Evolutionary conservation across 2,797 vertebrate species (phyloP).

Genomic region (Aselliscus stoliczkanus): DNA sequence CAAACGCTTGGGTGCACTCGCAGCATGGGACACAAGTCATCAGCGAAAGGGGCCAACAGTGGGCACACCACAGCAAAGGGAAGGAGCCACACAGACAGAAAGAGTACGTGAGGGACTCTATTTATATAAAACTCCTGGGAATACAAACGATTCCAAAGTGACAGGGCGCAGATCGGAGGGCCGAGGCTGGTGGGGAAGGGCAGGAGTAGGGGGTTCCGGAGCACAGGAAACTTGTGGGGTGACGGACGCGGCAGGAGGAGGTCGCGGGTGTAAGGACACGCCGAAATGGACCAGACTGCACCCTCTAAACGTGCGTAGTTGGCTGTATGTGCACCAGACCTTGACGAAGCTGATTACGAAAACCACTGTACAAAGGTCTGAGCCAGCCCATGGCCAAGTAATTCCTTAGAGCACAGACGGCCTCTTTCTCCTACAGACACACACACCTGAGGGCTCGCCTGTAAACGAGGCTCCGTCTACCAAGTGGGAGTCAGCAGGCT

Average conservation of each 20-base stretch:
- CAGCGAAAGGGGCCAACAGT: rapidly evolving
- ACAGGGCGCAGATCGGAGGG: neutral
- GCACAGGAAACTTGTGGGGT: neutral
- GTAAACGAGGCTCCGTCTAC: neutral
- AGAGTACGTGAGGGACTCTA: rapidly evolving
- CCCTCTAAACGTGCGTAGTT: rapidly evolving
- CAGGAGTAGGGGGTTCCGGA: rapidly evolving
- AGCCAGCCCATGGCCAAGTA: rapidly evolving
- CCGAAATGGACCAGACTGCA: rapidly evolving
- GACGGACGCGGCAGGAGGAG: rapidly evolving
- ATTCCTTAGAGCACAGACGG: neutral
- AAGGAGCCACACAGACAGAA: too few species aligned
- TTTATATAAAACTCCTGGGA: neutral
- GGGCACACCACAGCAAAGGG: neutral
- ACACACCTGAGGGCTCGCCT: neutral
- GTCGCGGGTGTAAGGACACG: too few species aligned
- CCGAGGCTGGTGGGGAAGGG: neutral
- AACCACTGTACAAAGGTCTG: rapidly evolving
- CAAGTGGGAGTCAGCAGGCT: rapidly evolving
- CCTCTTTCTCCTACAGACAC: rapidly evolving
- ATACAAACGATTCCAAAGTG: neutral
- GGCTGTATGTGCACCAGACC: rapidly evolving
- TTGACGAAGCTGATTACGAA: neutral
- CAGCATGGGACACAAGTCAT: rapidly evolving
- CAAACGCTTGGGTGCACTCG: rapidly evolving